A percentile compares a stretch with the other conserved stretches of the same genome.
These are phyloP conservation scores for Malurus melanocephalus DNA, from an alignment of 2,113 vertebrate genomes.

Conservation along the genomic window DNA sequence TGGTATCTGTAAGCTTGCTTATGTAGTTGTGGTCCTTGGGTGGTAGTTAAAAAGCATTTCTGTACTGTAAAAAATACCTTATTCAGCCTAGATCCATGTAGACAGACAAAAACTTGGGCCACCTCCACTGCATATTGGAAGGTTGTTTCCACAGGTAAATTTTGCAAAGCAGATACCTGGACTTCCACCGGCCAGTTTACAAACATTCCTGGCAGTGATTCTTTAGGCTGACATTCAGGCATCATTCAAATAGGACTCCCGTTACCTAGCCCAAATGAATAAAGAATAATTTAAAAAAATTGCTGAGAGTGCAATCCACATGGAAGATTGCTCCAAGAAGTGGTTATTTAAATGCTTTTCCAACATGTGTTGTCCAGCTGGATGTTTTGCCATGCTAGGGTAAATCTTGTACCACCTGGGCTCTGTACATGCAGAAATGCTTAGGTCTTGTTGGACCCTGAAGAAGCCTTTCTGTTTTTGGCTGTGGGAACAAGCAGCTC, in stretches of 20 bases:
- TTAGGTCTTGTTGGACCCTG: neutral
- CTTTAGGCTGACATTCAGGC: neutral
- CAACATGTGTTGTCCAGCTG: neutral
- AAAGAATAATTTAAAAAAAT: neutral
- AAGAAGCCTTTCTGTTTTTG: neutral
- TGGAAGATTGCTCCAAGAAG: neutral
- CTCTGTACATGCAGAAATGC: neutral
- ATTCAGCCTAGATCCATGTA: neutral
- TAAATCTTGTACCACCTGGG: neutral
- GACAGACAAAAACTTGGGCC: neutral
- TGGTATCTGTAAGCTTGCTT: neutral
- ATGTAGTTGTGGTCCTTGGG: neutral
- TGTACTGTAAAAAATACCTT: neutral
- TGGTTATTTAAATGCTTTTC: neutral
- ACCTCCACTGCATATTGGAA: neutral
- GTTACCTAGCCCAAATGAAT: neutral
- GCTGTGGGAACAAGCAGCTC: neutral
- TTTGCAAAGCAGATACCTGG: neutral
- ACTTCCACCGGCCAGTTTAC: neutral
- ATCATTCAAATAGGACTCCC: neutral
- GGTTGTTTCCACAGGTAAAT: neutral
- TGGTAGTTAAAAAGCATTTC: neutral
- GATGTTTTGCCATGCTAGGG: neutral
- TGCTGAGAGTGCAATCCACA: neutral
- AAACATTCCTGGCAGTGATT: neutral